Evolutionary conservation across 2,113 vertebrate genomes (phyloP).

Genomic region (Otolemur garnettii): DNA sequence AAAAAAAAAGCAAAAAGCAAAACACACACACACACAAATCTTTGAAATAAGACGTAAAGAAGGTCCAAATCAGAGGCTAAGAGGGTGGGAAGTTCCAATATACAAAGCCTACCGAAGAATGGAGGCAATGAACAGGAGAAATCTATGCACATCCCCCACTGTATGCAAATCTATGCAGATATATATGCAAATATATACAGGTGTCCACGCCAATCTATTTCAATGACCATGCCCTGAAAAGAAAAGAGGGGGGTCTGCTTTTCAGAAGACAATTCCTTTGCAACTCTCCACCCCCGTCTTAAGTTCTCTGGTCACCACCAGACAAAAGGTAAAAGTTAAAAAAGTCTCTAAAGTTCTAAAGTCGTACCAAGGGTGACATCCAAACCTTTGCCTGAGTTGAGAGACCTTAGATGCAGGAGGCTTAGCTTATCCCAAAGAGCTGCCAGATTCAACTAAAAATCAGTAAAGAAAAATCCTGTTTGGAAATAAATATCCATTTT

Average conservation of each 20-base stretch:
- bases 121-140: not conserved
- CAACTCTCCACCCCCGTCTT: not conserved
- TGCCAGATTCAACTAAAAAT: constrained; percentile 56
- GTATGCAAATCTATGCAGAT: constrained; percentile 57
- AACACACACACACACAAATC: too few relatives aligned
- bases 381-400: not conserved
- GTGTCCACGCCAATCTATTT: not conserved
- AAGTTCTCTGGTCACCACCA: not conserved
- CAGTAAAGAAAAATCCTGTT: constrained; percentile 58
- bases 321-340: not conserved
- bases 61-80: not conserved
- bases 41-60: constrained; percentile 29
- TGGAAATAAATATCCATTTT: constrained; percentile 46
- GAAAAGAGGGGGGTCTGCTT: not conserved
- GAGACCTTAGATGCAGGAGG: not conserved
- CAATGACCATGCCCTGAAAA: constrained; percentile 4
- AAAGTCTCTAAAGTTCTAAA: not conserved
- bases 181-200: constrained; percentile 40
- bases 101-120: not conserved
- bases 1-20: not conserved
- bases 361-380: not conserved
- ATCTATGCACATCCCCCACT: not conserved
- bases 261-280: not conserved
- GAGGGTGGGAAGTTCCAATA: not conserved
- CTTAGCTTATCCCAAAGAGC: not conserved